Percentiles rank a stretch among this genome's conserved stretches.
These are phyloP conservation scores for Passer montanus DNA, from an alignment of 2,113 vertebrate species.

Conservation along the genomic window DNA sequence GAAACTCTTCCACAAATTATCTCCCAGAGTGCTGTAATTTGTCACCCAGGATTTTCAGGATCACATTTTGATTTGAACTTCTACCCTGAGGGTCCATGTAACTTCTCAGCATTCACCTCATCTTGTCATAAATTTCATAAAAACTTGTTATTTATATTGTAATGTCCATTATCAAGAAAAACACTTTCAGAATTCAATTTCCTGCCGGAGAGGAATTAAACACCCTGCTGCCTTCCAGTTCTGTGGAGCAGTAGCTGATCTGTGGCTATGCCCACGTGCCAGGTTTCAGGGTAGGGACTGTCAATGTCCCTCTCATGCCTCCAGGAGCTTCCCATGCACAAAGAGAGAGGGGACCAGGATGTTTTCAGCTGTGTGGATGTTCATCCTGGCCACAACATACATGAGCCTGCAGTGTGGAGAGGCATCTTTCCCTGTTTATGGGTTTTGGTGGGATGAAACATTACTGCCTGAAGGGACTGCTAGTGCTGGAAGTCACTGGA, in stretches of 20 bases:
- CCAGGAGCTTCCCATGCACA: not conserved
- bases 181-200: not conserved
- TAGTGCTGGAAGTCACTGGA: not conserved
- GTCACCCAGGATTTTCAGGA: not conserved
- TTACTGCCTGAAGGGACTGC: fast-evolving
- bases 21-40: not conserved
- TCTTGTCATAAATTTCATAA: not conserved
- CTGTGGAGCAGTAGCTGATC: not conserved
- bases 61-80: not conserved
- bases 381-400: not conserved
- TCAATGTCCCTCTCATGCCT: not conserved
- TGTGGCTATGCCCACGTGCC: fast-evolving
- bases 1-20: not conserved
- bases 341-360: not conserved
- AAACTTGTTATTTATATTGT: not conserved
- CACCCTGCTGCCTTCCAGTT: not conserved
- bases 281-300: fast-evolving
- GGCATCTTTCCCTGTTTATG: not conserved
- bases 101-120: not conserved
- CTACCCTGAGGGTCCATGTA: fast-evolving
- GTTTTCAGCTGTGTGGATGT: not conserved
- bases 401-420: not conserved
- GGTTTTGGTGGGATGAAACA: not conserved
- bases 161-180: not conserved
- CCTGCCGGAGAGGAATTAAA: not conserved